A percentile compares a stretch with the other conserved stretches of the same genome.
Conservation (phyloP, 2,797 vertebrate species). For the Bryconaethiops microstoma region DNA sequence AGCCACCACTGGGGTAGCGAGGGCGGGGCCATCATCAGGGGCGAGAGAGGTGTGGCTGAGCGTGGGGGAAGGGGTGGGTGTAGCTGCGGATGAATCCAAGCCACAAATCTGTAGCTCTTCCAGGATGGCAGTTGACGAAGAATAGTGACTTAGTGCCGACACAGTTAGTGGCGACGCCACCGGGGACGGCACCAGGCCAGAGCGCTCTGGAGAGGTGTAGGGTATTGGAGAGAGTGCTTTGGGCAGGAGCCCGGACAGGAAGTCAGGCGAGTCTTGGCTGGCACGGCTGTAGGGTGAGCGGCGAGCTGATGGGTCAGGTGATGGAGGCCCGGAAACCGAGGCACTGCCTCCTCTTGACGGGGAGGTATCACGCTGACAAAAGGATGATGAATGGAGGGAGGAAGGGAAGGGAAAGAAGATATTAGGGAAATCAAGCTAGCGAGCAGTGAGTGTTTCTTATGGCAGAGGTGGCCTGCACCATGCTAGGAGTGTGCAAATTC, state of each 20-base stretch:
- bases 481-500: conserved; percentile 50
- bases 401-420: conserved; percentile 78
- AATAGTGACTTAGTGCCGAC: conserved; percentile 86
- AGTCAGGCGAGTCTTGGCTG: conserved; percentile 77
- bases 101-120: conserved; percentile 86
- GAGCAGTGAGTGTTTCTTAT: conserved; percentile 56
- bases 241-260: conserved; percentile 77
- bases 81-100: conserved; percentile 80
- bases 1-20: conserved; percentile 75
- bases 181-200: conserved; percentile 60
- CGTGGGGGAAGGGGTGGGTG: conserved; percentile 88
- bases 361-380: conserved; percentile 61
- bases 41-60: conserved; percentile 83
- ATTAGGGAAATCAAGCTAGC: conserved; percentile 69
- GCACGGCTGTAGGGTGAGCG: conserved; percentile 76
- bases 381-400: conserved; percentile 73
- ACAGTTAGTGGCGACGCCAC: conserved; percentile 78
- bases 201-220: conserved; percentile 66
- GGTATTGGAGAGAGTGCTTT: conserved; percentile 74
- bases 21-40: conserved; percentile 73
- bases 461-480: conserved; percentile 47
- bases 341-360: conserved; percentile 69
- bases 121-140: conserved; percentile 84
- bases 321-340: conserved; percentile 75
- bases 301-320: conserved; percentile 73